Percentiles rank a stretch among this genome's conserved stretches.
These are phyloP conservation scores for Copidosoma aretas DNA, from an alignment of 2,888 invertebrate genomes.

Conservation along the genomic window DNA sequence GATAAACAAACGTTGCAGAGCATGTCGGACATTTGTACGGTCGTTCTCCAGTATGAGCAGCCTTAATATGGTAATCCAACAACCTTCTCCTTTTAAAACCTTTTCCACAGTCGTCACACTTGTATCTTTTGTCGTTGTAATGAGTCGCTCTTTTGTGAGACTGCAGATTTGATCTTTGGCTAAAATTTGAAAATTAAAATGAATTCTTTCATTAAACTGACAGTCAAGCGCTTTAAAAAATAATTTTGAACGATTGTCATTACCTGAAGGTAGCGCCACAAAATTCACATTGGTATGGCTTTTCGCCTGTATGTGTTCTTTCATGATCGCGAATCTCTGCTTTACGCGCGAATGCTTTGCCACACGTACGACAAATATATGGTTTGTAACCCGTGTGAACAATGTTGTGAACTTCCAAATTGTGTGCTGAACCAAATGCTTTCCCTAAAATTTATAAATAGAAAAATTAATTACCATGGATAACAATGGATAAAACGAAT, in stretches of 20 bases:
- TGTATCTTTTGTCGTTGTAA: slow-evolving; percentile 76
- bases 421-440: slow-evolving; percentile 79
- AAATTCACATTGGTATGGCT: slow-evolving; percentile 79
- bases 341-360: slow-evolving; percentile 77
- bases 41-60: slow-evolving; percentile 80
- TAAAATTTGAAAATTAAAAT: slow-evolving; percentile 46
- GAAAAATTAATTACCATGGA: not conserved
- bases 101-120: slow-evolving; percentile 75
- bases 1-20: slow-evolving; percentile 81
- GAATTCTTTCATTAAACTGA: not conserved
- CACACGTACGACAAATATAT: slow-evolving; percentile 73
- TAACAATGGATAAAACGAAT: not conserved
- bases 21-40: slow-evolving; percentile 78
- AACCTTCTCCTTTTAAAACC: slow-evolving; percentile 73
- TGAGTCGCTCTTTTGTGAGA: slow-evolving; percentile 83
- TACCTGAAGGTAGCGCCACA: slow-evolving; percentile 77
- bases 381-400: slow-evolving; percentile 80
- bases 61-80: slow-evolving; percentile 81
- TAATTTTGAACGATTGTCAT: not conserved
- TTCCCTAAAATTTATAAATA: slow-evolving; percentile 64
- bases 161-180: slow-evolving; percentile 82
- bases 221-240: not conserved
- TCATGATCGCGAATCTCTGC: slow-evolving; percentile 83
- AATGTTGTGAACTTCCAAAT: slow-evolving; percentile 78
- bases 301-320: slow-evolving; percentile 81